phyloP scores from a whole-genome alignment of 1,140 invertebrate species.

The Drusus annulatus region DNA sequence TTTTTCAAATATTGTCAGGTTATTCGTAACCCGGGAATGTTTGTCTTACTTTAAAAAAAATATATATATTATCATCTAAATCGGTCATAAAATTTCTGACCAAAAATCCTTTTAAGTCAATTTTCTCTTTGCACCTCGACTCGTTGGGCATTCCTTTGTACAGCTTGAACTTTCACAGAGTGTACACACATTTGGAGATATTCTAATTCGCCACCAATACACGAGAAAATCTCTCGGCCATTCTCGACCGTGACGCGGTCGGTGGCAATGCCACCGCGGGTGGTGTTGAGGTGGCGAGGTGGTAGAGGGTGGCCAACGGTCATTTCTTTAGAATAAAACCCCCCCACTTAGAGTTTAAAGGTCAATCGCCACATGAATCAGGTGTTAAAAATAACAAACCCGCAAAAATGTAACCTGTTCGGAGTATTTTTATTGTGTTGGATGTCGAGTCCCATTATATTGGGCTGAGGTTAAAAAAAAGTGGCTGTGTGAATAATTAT shows the following conservation, averaged over 20 bases:
- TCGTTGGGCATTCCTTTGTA: background rate
- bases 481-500: background rate
- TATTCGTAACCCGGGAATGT: too few relatives aligned
- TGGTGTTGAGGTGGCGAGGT: background rate
- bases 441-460: background rate
- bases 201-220: constrained; percentile 10
- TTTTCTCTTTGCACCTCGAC: background rate
- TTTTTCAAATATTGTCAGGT: too few relatives aligned
- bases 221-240: background rate
- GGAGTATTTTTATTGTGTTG: background rate
- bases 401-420: background rate
- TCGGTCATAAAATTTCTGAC: too few relatives aligned
- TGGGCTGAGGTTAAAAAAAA: background rate
- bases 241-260: background rate
- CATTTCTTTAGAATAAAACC: background rate
- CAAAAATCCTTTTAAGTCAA: background rate
- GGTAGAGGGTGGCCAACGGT: background rate
- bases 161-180: background rate
- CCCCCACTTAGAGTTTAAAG: background rate
- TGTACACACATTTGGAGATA: background rate
- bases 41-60: too few relatives aligned
- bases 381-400: constrained; percentile 21
- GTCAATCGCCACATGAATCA: constrained; percentile 24
- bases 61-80: too few relatives aligned
- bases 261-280: background rate